phyloP scores from a whole-genome alignment of 2,113 vertebrate species.

The Chinchilla lanigera region DNA sequence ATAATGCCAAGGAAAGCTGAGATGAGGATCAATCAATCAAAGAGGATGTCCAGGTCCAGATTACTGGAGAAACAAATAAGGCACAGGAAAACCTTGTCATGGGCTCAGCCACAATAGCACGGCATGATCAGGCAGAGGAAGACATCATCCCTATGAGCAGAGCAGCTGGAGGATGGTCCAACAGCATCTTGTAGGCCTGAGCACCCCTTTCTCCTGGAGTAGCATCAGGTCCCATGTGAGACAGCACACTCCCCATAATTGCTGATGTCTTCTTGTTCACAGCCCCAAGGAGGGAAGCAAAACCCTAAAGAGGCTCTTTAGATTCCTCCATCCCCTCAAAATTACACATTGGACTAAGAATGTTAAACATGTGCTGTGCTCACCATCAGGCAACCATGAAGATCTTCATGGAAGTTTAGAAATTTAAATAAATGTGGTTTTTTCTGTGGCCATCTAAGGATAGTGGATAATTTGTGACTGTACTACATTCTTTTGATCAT shows the following conservation, averaged over 20 bases:
- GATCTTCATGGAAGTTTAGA: not conserved
- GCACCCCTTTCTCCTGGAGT: not conserved
- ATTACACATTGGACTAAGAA: not conserved
- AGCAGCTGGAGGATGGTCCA: not conserved
- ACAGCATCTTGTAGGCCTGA: not conserved
- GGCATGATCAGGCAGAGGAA: not conserved
- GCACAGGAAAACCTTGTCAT: not conserved
- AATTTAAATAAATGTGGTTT: constrained; percentile 45
- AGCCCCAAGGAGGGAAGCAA: not conserved
- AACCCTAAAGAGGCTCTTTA: not conserved
- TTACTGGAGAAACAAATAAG: not conserved
- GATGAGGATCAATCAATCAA: not conserved
- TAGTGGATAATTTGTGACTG: not conserved
- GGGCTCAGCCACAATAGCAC: not conserved
- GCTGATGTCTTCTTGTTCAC: not conserved
- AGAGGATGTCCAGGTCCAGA: not conserved
- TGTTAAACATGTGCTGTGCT: not conserved
- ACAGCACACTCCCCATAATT: not conserved
- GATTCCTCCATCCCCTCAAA: not conserved
- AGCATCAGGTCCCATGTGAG: not conserved
- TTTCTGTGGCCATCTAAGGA: not conserved
- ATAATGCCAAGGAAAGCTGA: not conserved
- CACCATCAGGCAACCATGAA: not conserved
- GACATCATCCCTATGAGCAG: not conserved
- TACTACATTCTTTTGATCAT: not conserved